These are phyloP conservation scores for Anguilla rostrata DNA, from an alignment of 2,113 vertebrate genomes.

Conservation along the genomic window DNA sequence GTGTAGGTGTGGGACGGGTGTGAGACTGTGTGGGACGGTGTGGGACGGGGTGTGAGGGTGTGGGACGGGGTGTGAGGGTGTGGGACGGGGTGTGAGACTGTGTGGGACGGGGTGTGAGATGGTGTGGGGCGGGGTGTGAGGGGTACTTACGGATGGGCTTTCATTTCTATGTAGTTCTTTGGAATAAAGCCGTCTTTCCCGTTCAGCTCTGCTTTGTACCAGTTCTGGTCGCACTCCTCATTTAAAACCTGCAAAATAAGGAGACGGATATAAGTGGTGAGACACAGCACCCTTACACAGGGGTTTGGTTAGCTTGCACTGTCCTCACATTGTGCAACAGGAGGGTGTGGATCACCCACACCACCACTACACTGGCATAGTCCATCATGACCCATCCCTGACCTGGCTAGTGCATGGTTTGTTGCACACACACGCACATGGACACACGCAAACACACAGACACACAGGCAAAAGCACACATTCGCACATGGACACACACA, in stretches of 20 bases:
- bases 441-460: too few relatives aligned
- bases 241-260: slow-evolving; percentile 77
- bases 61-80: too few relatives aligned
- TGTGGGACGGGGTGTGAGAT: too few relatives aligned
- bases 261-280: neutral
- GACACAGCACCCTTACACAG: neutral
- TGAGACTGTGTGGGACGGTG: too few relatives aligned
- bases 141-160: slow-evolving; percentile 82
- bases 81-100: too few relatives aligned
- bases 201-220: slow-evolving; percentile 88
- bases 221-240: slow-evolving; percentile 88
- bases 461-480: too few relatives aligned
- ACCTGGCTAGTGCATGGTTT: neutral
- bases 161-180: slow-evolving; percentile 92
- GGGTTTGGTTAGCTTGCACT: neutral
- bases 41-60: too few relatives aligned
- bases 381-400: neutral
- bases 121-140: neutral
- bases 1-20: too few relatives aligned
- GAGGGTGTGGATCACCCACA: neutral
- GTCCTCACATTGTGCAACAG: neutral
- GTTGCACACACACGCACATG: too few relatives aligned
- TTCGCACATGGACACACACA: neutral
- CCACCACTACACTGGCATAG: neutral
- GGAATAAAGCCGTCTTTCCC: slow-evolving; percentile 88